Evolutionary conservation across 35 echinoderm and acorn worm species (phyloP).

Genomic region (Ophiothrix spiculata): DNA sequence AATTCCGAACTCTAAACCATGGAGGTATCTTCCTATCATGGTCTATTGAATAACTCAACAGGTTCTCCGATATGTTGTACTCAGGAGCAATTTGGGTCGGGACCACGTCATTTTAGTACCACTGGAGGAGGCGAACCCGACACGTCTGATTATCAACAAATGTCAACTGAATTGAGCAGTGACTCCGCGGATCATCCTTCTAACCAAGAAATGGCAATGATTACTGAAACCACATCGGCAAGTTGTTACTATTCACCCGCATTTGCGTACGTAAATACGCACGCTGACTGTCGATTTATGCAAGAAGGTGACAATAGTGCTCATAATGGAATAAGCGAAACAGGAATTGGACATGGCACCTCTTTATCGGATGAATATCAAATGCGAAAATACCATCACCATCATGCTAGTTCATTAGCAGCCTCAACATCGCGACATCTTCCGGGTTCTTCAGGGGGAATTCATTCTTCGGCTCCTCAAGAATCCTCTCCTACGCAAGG

Average conservation of each 20-base stretch:
- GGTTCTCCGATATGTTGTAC: background rate
- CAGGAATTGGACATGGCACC: background rate
- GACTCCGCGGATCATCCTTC: background rate
- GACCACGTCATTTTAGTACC: background rate
- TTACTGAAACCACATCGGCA: background rate
- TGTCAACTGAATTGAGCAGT: background rate
- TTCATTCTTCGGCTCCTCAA: background rate
- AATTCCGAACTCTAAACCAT: background rate
- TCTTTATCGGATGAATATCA: background rate
- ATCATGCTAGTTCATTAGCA: background rate
- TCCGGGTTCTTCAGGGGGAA: background rate
- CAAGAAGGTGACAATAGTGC: background rate
- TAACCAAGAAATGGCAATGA: background rate
- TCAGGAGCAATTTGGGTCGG: background rate
- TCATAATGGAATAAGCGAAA: background rate
- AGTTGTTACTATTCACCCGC: slow-evolving; percentile 2
- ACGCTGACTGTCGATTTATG: slow-evolving; percentile 3
- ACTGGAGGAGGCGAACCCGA: background rate
- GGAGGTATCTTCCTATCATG: background rate
- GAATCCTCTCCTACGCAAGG: background rate
- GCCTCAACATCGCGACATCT: background rate
- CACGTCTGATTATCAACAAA: background rate
- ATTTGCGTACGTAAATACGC: background rate
- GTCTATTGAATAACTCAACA: background rate
- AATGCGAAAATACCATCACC: background rate